Evolutionary conservation across 2,888 invertebrate genomes (phyloP), one percentile per base, ranked within the genome.

Genomic region (Neelides folsomi): DNA sequence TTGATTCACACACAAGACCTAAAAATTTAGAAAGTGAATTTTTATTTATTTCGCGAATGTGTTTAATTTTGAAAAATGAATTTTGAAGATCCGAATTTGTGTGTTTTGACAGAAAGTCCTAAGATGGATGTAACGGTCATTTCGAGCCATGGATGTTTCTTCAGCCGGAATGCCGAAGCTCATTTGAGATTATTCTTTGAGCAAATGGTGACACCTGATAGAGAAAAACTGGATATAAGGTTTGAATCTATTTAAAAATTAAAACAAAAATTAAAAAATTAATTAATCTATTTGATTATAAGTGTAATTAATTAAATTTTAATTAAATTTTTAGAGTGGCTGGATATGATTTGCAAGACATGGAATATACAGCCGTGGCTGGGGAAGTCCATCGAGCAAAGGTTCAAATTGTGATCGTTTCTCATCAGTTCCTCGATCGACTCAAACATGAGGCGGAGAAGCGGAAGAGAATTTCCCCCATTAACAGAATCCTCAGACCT

Each of bases 391-490:
- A 64, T 43, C 47, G 56, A 47, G 58, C 60, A 27, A 64, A 62
- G 55, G 60, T 61, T 49, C 64, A 64, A 53, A 62, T 64, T 20
- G 56, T 64, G 37, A 62, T 64, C 16, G 58, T 64, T 16, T 64
- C 64, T 13, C 56, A 62, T 53, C 60, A 56, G 50, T 62, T 64
- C 50, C 52, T 64, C 46, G 62, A 64, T n/a, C 58, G 58, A 16
- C 49, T 64, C 39, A 57, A 56, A 47, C 52, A 58, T 45, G 60
- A 64, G 51, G 56, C 57, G 18, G 52, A 52, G 10, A 52, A 49
- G 27, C 51, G 58, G 43, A 58, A 59, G 48, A 55, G 56, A 19
- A 49, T 62, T 49, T 58, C 62, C 39, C 60, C 60, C 3, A 54
- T 64, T 45, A 64, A 64, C 47, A 52, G 59, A 37, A 58, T 59